Percentiles rank a stretch among this genome's conserved stretches.
These are phyloP conservation scores for Sciurus carolinensis DNA, from an alignment of 2,797 vertebrate genomes.

Conservation along the genomic window DNA sequence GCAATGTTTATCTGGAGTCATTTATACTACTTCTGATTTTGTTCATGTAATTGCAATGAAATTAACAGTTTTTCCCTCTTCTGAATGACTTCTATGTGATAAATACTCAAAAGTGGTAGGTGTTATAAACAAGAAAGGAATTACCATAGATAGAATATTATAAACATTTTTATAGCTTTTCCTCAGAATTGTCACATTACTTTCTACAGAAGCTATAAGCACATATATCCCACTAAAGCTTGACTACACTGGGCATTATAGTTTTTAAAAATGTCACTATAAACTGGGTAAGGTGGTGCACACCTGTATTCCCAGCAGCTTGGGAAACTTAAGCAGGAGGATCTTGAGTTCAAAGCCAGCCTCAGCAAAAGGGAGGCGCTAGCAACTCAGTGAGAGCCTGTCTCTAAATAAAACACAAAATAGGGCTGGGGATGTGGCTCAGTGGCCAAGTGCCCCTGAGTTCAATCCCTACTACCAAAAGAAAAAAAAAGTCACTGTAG, in stretches of 20 bases:
- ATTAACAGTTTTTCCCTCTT: not conserved
- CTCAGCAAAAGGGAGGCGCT: too few species aligned
- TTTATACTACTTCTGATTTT: constrained; percentile 23
- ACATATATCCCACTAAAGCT: not conserved
- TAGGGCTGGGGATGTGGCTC: too few species aligned
- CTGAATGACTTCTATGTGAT: constrained; percentile 2
- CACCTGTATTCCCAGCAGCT: too few species aligned
- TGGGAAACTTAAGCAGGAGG: too few species aligned
- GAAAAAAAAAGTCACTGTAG: not conserved
- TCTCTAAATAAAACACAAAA: too few species aligned
- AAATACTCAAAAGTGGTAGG: not conserved
- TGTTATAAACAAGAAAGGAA: not conserved
- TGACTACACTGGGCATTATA: not conserved
- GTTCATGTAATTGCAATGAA: not conserved
- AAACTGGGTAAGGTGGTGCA: too few species aligned
- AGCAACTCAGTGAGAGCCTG: too few species aligned
- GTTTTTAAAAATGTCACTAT: not conserved
- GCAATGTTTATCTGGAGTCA: not conserved
- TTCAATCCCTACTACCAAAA: too few species aligned
- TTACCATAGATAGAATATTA: not conserved
- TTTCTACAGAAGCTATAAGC: not conserved
- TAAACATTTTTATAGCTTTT: not conserved
- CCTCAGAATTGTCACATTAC: not conserved
- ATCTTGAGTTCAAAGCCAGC: too few species aligned
- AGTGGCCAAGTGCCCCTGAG: too few species aligned